Evolutionary conservation across 2,888 invertebrate species (phyloP).

Genomic region (Orchestes rusci): DNA sequence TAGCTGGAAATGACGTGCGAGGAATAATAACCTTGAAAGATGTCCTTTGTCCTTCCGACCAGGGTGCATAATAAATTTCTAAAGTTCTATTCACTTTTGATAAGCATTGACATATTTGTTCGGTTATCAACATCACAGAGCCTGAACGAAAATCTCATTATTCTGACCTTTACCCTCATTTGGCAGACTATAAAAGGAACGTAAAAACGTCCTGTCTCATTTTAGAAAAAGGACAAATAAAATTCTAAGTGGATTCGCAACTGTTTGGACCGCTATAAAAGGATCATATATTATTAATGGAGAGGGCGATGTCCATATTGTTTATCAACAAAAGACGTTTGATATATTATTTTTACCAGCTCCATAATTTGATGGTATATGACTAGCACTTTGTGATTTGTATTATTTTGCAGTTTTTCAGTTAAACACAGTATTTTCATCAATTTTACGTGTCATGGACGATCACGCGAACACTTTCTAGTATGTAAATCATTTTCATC

Average conservation of each 20-base stretch:
- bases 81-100: background rate
- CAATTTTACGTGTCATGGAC: too few species aligned
- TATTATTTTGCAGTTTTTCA: too few species aligned
- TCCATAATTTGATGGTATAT: too few species aligned
- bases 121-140: conserved; percentile 17
- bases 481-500: too few species aligned
- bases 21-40: conserved; percentile 14
- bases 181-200: conserved; percentile 19
- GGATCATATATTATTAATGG: conserved; percentile 9
- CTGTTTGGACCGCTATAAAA: conserved; percentile 8
- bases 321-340: too few species aligned
- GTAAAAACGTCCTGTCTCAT: conserved; percentile 22
- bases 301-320: too few species aligned
- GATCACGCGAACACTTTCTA: too few species aligned
- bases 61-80: conserved; percentile 10
- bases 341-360: too few species aligned
- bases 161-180: conserved; percentile 22
- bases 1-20: conserved; percentile 8
- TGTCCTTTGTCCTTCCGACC: conserved; percentile 5
- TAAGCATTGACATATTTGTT: conserved; percentile 9
- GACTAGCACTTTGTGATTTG: too few species aligned
- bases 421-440: too few species aligned
- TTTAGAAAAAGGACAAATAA: conserved; percentile 18
- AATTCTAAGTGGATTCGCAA: conserved; percentile 15
- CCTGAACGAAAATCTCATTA: conserved; percentile 23